A percentile compares a stretch with the other conserved stretches of the same genome.
Conservation (phyloP, 2,113 vertebrate species). For the Equus przewalskii region DNA sequence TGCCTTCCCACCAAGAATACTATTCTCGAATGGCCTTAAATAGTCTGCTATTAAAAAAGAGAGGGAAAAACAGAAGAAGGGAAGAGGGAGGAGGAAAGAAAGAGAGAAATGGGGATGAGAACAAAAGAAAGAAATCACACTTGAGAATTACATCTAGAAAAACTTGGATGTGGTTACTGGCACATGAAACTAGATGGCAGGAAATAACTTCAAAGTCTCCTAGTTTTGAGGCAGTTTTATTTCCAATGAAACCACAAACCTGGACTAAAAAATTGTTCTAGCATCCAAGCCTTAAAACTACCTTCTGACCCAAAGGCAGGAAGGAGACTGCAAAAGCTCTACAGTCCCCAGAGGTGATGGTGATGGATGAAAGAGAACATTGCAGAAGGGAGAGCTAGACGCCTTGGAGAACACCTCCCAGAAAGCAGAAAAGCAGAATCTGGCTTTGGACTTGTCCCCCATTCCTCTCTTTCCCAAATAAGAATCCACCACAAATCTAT, state of each 20-base stretch:
- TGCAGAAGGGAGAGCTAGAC: neutral
- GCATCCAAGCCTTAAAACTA: neutral
- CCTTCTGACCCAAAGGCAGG: neutral
- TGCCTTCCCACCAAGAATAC: neutral
- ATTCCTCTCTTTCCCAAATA: neutral
- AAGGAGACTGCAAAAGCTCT: neutral
- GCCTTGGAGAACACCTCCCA: neutral
- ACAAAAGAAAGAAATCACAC: neutral
- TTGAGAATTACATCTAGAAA: neutral
- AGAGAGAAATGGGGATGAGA: neutral
- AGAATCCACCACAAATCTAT: neutral
- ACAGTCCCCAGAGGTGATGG: neutral
- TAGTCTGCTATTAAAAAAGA: neutral
- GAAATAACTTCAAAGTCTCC: constrained; percentile 40
- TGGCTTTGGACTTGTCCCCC: neutral
- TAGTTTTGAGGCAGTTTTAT: neutral
- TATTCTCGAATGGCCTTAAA: neutral
- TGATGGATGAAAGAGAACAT: neutral
- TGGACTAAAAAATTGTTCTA: neutral
- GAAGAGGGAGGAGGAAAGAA: no score
- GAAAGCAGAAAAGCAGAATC: neutral
- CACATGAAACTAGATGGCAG: constrained; percentile 9
- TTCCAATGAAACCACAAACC: constrained; percentile 31
- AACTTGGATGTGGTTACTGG: constrained; percentile 4
- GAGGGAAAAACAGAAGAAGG: neutral